Conservation (phyloP, 1,140 invertebrate species). For the Bathynomus jamesi region DNA sequence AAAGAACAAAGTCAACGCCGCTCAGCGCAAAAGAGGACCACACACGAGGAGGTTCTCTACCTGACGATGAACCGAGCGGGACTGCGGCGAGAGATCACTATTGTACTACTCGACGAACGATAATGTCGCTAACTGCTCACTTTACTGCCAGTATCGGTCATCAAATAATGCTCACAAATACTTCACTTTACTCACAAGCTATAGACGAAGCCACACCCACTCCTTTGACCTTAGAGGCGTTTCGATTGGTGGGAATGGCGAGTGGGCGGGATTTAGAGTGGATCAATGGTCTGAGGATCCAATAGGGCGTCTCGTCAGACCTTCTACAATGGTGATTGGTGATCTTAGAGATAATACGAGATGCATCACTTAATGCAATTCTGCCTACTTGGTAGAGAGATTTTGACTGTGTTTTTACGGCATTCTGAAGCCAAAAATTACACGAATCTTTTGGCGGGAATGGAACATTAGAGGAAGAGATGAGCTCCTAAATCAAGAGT, state of each 20-base stretch:
- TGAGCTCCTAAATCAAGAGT: constrained; percentile 15
- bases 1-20: background rate
- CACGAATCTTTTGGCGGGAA: constrained; percentile 34
- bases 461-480: constrained; percentile 27
- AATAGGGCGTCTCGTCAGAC: background rate
- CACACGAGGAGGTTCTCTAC: constrained; percentile 9
- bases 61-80: constrained; percentile 8
- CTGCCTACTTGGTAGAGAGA: constrained; percentile 33
- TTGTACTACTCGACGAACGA: constrained; percentile 28
- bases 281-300: constrained; percentile 26
- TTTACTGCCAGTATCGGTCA: constrained; percentile 35
- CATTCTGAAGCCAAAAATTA: constrained; percentile 35
- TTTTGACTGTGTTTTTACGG: constrained; percentile 35
- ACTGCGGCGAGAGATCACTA: constrained; percentile 29
- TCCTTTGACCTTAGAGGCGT: too few relatives aligned
- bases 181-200: constrained; percentile 33
- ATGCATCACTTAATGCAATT: constrained; percentile 32
- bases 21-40: background rate
- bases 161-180: constrained; percentile 38
- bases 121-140: constrained; percentile 36
- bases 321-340: constrained; percentile 9
- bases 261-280: constrained; percentile 5
- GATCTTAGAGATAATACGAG: constrained; percentile 22
- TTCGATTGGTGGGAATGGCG: too few relatives aligned
- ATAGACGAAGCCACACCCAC: constrained; percentile 18